A percentile compares a stretch with the other conserved stretches of the same genome.
These are phyloP conservation scores for Phanerotoma sp. DNA, from an alignment of 2,888 invertebrate genomes.

Conservation along the genomic window DNA sequence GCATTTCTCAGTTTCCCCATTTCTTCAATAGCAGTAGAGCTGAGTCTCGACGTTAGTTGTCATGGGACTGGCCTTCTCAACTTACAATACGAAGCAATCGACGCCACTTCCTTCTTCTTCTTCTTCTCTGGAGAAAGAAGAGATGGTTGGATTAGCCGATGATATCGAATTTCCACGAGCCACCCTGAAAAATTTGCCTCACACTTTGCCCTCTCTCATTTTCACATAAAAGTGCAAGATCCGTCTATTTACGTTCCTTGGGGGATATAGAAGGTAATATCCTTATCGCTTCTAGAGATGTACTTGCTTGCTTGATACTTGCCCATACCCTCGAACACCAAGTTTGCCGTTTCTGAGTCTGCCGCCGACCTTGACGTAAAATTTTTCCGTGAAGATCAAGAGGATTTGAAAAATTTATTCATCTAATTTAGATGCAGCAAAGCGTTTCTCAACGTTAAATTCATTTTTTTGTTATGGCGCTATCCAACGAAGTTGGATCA, in stretches of 20 bases:
- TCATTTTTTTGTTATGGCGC: not conserved
- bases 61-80: slow-evolving; percentile 12
- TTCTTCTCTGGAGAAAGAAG: no score
- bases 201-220: slow-evolving; percentile 9
- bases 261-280: slow-evolving; percentile 24
- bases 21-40: not conserved
- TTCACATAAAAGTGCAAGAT: slow-evolving; percentile 1
- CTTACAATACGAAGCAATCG: slow-evolving; percentile 13
- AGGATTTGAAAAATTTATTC: no score
- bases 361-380: slow-evolving; percentile 12
- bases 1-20: slow-evolving; percentile 1
- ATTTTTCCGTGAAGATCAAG: not conserved
- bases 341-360: not conserved
- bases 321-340: not conserved
- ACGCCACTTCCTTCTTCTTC: slow-evolving; percentile 4
- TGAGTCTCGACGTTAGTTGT: not conserved
- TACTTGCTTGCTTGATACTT: slow-evolving; percentile 9
- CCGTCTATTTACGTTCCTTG: slow-evolving; percentile 14
- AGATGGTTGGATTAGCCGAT: slow-evolving; percentile 17
- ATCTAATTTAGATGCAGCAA: not conserved
- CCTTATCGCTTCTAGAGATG: slow-evolving; percentile 29
- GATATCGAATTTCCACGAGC: slow-evolving; percentile 17
- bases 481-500: not conserved
- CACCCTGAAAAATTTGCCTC: slow-evolving; percentile 8
- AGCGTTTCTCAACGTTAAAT: slow-evolving; percentile 1